Evolutionary conservation across 2,113 vertebrate genomes (phyloP).

Genomic region (Thamnophis sirtalis): DNA sequence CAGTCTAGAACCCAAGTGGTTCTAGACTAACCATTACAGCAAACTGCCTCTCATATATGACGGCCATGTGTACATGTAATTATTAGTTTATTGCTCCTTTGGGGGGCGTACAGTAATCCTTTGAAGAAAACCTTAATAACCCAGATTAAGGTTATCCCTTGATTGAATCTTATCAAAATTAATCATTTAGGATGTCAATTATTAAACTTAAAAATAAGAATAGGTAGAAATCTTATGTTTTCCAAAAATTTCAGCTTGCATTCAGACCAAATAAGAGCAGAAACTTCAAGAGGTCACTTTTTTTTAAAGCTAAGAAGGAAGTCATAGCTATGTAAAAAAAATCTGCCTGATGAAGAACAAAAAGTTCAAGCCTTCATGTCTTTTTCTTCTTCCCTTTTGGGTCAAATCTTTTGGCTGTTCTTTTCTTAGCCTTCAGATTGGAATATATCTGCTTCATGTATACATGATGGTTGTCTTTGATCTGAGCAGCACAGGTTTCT

Average conservation of each 20-base stretch:
- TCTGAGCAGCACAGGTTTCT: no score
- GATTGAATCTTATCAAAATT: not conserved
- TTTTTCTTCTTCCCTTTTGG: no score
- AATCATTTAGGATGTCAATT: not conserved
- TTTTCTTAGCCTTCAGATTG: no score
- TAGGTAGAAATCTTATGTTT: not conserved
- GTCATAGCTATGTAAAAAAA: not conserved
- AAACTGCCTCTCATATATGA: not conserved
- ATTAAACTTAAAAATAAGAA: not conserved
- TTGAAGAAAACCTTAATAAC: not conserved
- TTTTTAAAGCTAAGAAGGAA: not conserved
- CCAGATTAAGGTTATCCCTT: not conserved
- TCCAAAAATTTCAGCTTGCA: not conserved
- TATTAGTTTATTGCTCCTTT: not conserved
- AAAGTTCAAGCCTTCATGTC: no score
- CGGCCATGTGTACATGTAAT: not conserved
- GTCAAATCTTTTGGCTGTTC: no score
- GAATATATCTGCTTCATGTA: no score
- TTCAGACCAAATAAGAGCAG: not conserved
- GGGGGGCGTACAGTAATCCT: not conserved
- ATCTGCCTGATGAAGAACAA: not conserved
- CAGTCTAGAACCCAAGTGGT: no score
- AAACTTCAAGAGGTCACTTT: not conserved
- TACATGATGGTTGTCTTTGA: no score
- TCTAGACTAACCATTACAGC: no score